Percentiles rank a stretch among this genome's conserved stretches.
Evolutionary conservation across 2,113 vertebrate genomes (phyloP).

Genomic region (Castor canadensis): DNA sequence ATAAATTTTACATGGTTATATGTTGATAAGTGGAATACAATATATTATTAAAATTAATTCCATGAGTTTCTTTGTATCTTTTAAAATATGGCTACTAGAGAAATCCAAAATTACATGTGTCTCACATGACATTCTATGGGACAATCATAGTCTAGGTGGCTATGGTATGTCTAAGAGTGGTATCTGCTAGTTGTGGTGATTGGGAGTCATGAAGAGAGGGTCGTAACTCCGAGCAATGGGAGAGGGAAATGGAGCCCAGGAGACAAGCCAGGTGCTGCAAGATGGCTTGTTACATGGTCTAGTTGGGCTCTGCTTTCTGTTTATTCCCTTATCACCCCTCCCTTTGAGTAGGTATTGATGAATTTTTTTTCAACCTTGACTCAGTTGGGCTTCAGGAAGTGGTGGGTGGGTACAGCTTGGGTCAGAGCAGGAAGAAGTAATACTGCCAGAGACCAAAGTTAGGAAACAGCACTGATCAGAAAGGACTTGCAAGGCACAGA

Average conservation of each 20-base stretch:
- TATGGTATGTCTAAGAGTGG: background rate
- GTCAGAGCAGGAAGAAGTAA: background rate
- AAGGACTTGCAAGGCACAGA: background rate
- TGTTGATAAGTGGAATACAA: background rate
- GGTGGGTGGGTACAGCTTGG: too few species aligned
- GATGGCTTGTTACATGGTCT: background rate
- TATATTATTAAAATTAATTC: background rate
- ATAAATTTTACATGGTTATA: background rate
- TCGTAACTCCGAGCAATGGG: background rate
- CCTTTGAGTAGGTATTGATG: background rate
- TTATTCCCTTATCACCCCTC: too few species aligned
- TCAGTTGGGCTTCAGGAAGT: background rate
- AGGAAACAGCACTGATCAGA: background rate
- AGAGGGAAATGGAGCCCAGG: background rate
- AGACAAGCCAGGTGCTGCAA: background rate
- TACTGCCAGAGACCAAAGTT: background rate
- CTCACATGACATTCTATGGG: background rate
- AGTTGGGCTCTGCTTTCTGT: background rate
- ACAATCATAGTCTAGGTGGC: background rate
- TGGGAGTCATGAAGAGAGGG: background rate
- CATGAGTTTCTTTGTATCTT: background rate
- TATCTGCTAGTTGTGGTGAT: background rate
- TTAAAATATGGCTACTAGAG: background rate
- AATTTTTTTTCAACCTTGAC: background rate
- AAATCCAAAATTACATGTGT: background rate